Evolutionary conservation across 2,797 vertebrate genomes (phyloP).

Genomic region (Sylvia borin): DNA sequence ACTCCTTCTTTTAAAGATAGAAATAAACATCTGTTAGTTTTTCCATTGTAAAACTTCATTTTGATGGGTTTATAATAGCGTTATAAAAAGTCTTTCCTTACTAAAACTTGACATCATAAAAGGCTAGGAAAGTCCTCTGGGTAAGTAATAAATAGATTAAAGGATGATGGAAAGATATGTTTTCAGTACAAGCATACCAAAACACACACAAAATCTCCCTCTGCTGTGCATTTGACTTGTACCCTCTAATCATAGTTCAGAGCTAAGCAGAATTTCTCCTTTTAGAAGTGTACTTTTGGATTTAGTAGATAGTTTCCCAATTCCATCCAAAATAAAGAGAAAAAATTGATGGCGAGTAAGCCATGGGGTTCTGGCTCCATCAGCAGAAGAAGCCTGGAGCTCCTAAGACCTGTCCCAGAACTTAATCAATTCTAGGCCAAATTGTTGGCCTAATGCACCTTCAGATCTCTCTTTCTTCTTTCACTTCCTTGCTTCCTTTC

Average conservation of each 20-base stretch:
- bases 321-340: not conserved
- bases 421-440: not conserved
- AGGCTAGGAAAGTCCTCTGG: slow-evolving; percentile 59
- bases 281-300: not conserved
- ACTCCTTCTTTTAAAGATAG: slow-evolving; percentile 47
- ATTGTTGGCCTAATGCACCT: not conserved
- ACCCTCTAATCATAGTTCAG: slow-evolving; percentile 44
- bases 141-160: slow-evolving; percentile 70
- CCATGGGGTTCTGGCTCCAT: not conserved
- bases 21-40: slow-evolving; percentile 69
- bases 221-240: not conserved
- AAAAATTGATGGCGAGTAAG: not conserved
- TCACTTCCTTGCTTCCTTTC: not conserved
- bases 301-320: not conserved
- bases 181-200: not conserved
- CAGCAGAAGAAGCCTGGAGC: not conserved
- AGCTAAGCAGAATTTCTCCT: slow-evolving; percentile 8
- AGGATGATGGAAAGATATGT: slow-evolving; percentile 11
- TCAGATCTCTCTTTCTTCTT: not conserved
- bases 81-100: slow-evolving; percentile 72
- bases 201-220: not conserved
- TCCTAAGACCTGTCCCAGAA: not conserved
- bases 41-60: slow-evolving; percentile 65
- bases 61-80: slow-evolving; percentile 67
- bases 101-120: slow-evolving; percentile 68